These are phyloP conservation scores for Miltochrista miniata DNA, from an alignment of 2,888 invertebrate genomes.

Conservation along the genomic window DNA sequence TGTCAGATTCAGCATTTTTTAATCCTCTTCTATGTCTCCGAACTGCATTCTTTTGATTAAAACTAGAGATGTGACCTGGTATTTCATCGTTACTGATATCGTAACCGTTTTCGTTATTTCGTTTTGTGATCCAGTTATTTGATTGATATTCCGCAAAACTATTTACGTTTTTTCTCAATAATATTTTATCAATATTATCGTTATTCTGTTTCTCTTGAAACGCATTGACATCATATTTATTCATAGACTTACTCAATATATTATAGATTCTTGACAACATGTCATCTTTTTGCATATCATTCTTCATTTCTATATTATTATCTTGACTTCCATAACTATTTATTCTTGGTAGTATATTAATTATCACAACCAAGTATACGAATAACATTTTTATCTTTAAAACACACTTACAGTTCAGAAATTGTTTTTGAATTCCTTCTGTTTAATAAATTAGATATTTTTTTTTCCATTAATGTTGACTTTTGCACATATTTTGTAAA, in stretches of 20 bases:
- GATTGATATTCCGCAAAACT: neutral
- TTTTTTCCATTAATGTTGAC: too few relatives aligned
- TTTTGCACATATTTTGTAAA: too few relatives aligned
- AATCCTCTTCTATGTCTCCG: neutral
- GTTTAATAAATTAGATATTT: too few relatives aligned
- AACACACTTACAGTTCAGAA: too few relatives aligned
- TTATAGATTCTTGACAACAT: too few relatives aligned
- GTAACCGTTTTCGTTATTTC: neutral
- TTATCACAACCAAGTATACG: conserved; percentile 18
- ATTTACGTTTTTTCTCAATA: neutral
- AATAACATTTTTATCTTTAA: conserved; percentile 11
- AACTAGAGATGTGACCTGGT: neutral
- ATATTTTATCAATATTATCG: neutral
- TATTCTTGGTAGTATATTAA: conserved; percentile 38
- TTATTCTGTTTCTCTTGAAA: neutral
- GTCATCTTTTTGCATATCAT: conserved; percentile 23
- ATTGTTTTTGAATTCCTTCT: too few relatives aligned
- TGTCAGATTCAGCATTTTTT: neutral
- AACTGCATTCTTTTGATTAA: neutral
- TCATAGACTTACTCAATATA: too few relatives aligned
- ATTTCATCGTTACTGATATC: neutral
- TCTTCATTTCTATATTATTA: conserved; percentile 31
- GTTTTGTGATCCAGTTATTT: neutral
- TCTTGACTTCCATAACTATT: conserved; percentile 46
- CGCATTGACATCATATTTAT: neutral